A percentile compares a stretch with the other conserved stretches of the same genome.
phyloP scores from a whole-genome alignment of 1,140 invertebrate genomes.

The Drosophila seguyi region DNA sequence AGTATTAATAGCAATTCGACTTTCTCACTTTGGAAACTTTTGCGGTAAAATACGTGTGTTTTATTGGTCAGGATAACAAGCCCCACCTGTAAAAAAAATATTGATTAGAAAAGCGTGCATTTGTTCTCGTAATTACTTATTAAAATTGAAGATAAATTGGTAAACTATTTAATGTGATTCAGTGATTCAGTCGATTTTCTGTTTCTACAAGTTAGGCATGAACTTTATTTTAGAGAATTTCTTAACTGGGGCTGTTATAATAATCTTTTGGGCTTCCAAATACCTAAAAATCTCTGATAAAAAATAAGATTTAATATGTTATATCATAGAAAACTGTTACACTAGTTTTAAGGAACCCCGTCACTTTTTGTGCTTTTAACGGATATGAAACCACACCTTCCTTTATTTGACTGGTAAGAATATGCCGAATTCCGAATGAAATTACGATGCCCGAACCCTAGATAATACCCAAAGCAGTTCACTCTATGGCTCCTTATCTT shows the following conservation, averaged over 20 bases:
- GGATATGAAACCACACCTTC: neutral
- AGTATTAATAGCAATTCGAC: neutral
- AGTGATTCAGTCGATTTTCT: neutral
- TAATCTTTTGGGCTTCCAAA: neutral
- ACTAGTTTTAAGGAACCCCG: neutral
- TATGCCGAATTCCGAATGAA: neutral
- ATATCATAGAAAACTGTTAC: too few species aligned
- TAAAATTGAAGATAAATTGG: neutral
- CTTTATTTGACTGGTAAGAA: neutral
- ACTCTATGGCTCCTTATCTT: slow-evolving; percentile 10
- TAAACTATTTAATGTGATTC: neutral
- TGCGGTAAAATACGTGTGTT: neutral
- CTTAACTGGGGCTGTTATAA: neutral
- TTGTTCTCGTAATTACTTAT: too few species aligned
- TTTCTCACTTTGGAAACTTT: neutral
- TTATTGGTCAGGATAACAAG: neutral
- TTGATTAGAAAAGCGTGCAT: neutral
- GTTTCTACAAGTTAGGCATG: too few species aligned
- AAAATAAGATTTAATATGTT: too few species aligned
- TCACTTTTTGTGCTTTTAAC: neutral
- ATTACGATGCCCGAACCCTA: neutral
- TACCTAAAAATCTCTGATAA: too few species aligned
- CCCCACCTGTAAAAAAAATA: neutral
- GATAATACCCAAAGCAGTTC: neutral
- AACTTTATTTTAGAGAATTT: too few species aligned